These are phyloP conservation scores for Plagiodera versicolora DNA, from an alignment of 2,888 invertebrate species.

Conservation along the genomic window DNA sequence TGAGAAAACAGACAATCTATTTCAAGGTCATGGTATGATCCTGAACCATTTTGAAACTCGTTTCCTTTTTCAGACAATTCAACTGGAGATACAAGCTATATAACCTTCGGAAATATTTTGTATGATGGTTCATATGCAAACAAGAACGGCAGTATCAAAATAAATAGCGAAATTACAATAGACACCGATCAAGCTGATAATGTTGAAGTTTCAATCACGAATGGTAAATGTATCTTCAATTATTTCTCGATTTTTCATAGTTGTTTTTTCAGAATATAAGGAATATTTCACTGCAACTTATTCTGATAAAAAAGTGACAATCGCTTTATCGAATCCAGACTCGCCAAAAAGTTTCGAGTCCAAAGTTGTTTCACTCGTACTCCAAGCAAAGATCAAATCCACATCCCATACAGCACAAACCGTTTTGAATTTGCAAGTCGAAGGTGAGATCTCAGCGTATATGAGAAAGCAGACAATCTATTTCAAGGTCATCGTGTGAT, in stretches of 20 bases:
- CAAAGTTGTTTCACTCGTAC: slow-evolving; percentile 3
- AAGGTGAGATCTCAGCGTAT: no score
- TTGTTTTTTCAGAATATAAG: slow-evolving; percentile 6
- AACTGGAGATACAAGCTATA: background rate
- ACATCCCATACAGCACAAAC: slow-evolving; percentile 3
- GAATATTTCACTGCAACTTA: slow-evolving; percentile 4
- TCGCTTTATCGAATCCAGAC: background rate
- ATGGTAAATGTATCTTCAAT: slow-evolving; percentile 1
- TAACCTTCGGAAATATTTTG: background rate
- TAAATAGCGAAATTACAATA: background rate
- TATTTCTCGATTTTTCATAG: background rate
- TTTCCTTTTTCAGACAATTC: background rate
- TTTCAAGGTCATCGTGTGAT: no score
- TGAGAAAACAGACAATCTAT: no score
- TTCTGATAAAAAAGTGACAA: background rate
- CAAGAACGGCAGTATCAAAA: background rate
- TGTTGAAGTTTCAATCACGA: slow-evolving; percentile 2
- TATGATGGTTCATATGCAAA: slow-evolving; percentile 3
- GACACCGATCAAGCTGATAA: background rate
- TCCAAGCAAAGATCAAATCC: slow-evolving; percentile 9
- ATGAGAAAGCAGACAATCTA: no score
- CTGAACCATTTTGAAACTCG: no score
- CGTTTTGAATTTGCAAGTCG: slow-evolving; percentile 14
- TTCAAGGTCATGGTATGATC: no score
- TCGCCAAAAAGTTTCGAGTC: background rate